These are phyloP conservation scores for Masnerella sp. DNA, from an alignment of 2,888 invertebrate genomes.

Conservation along the genomic window DNA sequence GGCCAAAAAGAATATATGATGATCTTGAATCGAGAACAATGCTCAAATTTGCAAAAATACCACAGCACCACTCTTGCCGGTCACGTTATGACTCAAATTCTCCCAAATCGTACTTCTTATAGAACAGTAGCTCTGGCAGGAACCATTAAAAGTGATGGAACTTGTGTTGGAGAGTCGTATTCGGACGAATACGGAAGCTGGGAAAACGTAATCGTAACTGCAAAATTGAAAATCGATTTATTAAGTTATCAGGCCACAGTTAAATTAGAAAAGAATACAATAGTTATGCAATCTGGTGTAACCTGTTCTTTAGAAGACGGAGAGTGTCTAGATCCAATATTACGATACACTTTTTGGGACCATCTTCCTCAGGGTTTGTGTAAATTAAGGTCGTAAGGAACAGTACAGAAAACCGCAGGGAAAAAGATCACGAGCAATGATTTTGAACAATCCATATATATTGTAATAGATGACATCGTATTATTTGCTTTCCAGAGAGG, in stretches of 20 bases:
- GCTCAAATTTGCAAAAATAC: too few relatives aligned
- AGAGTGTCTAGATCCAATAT: not conserved
- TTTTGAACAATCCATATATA: not conserved
- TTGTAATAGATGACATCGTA: not conserved
- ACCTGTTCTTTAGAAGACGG: not conserved
- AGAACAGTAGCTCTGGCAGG: not conserved
- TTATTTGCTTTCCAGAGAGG: not conserved
- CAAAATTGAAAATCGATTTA: not conserved
- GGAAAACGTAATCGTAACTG: not conserved
- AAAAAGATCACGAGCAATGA: not conserved
- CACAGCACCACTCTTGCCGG: too few relatives aligned
- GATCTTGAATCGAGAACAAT: too few relatives aligned
- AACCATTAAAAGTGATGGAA: not conserved
- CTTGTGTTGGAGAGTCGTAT: not conserved
- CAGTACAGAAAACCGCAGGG: not conserved
- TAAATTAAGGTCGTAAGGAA: not conserved
- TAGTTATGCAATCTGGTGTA: not conserved
- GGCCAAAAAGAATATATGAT: too few relatives aligned
- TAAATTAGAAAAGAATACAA: not conserved
- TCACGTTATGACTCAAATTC: too few relatives aligned
- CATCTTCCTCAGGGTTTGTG: not conserved
- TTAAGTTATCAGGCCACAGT: slow-evolving; percentile 3
- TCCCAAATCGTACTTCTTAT: not conserved
- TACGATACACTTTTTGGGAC: slow-evolving; percentile 2
- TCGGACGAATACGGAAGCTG: not conserved